Percentiles rank a stretch among this genome's conserved stretches.
phyloP scores from a whole-genome alignment of 2,888 invertebrate species.

The Achlya flavicornis region DNA sequence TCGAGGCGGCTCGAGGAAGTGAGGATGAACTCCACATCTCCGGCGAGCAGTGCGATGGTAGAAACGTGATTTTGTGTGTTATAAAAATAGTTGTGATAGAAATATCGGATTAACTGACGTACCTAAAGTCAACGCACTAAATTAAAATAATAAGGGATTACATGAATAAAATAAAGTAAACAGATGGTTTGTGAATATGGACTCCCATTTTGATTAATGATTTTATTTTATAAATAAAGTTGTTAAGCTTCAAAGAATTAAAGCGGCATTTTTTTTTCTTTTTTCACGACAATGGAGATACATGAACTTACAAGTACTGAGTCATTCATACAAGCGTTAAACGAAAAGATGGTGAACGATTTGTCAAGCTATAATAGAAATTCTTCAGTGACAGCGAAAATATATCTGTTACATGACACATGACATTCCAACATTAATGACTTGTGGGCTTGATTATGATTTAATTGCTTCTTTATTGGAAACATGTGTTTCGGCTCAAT shows the following conservation, averaged over 20 bases:
- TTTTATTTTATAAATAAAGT: too few relatives aligned
- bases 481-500: slow-evolving; percentile 33
- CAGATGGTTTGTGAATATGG: too few relatives aligned
- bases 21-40: too few relatives aligned
- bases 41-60: too few relatives aligned
- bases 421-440: slow-evolving; percentile 13
- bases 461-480: slow-evolving; percentile 16
- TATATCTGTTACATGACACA: slow-evolving; percentile 10
- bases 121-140: background rate
- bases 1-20: too few relatives aligned
- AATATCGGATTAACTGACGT: background rate
- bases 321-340: background rate
- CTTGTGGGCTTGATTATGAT: slow-evolving; percentile 18
- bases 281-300: background rate
- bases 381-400: slow-evolving; percentile 1
- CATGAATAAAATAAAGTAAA: too few relatives aligned
- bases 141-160: too few relatives aligned
- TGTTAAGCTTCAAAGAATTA: background rate
- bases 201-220: too few relatives aligned
- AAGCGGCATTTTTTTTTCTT: too few relatives aligned
- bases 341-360: background rate
- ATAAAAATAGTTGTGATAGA: background rate
- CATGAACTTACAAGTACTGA: background rate
- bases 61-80: too few relatives aligned
- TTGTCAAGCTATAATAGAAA: background rate